These are phyloP conservation scores for Trichopoda pennipes DNA, from an alignment of 2,888 invertebrate genomes.

Conservation along the genomic window DNA sequence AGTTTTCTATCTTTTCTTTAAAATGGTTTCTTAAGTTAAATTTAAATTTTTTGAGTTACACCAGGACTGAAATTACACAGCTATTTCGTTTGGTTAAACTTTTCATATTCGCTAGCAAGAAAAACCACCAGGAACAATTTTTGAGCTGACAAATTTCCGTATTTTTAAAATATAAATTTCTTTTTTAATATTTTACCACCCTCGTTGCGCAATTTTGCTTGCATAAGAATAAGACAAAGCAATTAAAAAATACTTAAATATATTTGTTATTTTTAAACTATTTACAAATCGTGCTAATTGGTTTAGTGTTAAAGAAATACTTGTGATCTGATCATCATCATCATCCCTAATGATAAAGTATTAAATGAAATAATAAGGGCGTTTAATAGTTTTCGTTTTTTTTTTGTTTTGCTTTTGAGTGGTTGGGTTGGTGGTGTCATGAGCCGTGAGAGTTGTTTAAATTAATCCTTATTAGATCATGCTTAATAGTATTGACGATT, in stretches of 20 bases:
- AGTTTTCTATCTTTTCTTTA: too few relatives aligned
- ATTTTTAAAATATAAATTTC: not conserved
- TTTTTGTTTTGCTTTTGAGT: not conserved
- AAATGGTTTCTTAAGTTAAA: too few relatives aligned
- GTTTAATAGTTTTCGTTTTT: constrained; percentile 18
- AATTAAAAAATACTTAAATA: constrained; percentile 50
- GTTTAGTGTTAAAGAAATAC: constrained; percentile 18
- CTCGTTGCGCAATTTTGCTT: not conserved
- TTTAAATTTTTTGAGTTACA: too few relatives aligned
- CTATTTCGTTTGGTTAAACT: too few relatives aligned
- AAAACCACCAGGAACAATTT: too few relatives aligned
- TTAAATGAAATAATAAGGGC: constrained; percentile 46
- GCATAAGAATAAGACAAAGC: constrained; percentile 18
- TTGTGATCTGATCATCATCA: constrained; percentile 39
- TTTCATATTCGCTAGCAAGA: too few relatives aligned
- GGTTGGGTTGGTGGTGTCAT: constrained; percentile 28
- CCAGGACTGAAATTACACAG: too few relatives aligned
- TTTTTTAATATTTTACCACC: not conserved
- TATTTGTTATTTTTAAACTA: constrained; percentile 33
- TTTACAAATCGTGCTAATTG: constrained; percentile 42
- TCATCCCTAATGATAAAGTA: constrained; percentile 41
- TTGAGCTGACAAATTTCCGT: not conserved
- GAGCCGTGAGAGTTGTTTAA: constrained; percentile 38
- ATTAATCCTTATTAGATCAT: constrained; percentile 58
- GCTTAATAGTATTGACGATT: constrained; percentile 46